phyloP scores from a whole-genome alignment of 2,888 invertebrate species.

The Lasioglossum zephyrum region DNA sequence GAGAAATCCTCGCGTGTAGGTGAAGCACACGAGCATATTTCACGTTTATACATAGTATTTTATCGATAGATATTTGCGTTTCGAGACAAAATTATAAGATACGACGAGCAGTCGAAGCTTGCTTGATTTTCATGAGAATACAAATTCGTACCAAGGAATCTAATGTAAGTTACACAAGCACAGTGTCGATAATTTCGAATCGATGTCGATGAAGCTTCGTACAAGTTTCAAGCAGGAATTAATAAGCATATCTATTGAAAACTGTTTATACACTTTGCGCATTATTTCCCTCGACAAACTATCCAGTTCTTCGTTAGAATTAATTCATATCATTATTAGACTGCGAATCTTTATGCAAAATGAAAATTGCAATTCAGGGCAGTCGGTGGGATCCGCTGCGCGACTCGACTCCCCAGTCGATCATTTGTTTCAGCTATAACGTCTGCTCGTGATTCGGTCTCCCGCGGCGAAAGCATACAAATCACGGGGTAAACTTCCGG shows the following conservation, averaged over 20 bases:
- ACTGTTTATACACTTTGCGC: too few species aligned
- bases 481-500: constrained; percentile 65
- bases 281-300: too few species aligned
- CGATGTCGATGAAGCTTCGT: too few species aligned
- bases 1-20: background rate
- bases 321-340: too few species aligned
- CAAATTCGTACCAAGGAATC: background rate
- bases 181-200: too few species aligned
- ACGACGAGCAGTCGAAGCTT: background rate
- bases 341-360: too few species aligned
- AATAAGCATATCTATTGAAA: too few species aligned
- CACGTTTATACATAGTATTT: background rate
- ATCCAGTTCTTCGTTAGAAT: too few species aligned
- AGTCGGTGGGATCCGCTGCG: background rate
- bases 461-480: constrained; percentile 61
- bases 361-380: too few species aligned
- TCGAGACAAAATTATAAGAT: background rate
- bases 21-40: background rate
- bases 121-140: background rate
- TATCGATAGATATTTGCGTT: background rate
- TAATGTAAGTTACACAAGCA: too few species aligned
- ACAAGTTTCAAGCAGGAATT: too few species aligned
- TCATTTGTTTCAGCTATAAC: constrained; percentile 38
- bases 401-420: constrained; percentile 43
- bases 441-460: constrained; percentile 41